phyloP scores from a whole-genome alignment of 2,113 vertebrate species.

The Madoqua kirkii region DNA sequence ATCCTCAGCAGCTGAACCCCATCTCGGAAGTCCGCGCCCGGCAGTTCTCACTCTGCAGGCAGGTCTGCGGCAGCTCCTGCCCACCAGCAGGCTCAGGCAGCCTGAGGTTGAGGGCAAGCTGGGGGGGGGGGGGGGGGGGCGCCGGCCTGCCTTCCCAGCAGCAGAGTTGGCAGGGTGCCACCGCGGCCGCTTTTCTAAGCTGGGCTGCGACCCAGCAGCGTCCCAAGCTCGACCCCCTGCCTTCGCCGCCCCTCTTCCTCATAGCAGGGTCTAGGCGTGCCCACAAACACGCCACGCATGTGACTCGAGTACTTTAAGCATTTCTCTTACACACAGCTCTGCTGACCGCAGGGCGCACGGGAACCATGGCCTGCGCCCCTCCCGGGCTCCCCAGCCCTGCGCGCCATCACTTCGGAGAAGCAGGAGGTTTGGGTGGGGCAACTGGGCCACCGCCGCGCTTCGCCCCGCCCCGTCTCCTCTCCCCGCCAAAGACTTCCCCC shows the following conservation, averaged over 20 bases:
- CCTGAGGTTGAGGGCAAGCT: not conserved
- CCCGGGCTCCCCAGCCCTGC: not conserved
- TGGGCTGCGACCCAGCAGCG: not conserved
- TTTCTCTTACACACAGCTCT: accelerated
- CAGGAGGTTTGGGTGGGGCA: no score
- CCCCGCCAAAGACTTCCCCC: no score
- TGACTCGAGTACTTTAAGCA: accelerated
- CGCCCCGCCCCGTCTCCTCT: no score
- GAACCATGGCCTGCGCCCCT: not conserved
- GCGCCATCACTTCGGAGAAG: not conserved
- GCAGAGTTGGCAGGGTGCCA: not conserved
- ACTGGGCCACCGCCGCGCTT: not conserved
- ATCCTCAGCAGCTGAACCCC: not conserved
- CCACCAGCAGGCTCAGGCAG: not conserved
- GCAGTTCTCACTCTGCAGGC: accelerated
- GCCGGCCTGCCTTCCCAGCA: not conserved
- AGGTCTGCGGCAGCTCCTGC: not conserved
- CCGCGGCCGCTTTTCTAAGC: not conserved
- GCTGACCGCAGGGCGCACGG: not conserved
- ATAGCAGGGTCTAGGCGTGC: not conserved
- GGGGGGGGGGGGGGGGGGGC: not conserved
- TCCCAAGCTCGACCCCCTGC: not conserved
- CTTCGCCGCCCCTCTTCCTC: not conserved
- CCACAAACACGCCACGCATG: no score
- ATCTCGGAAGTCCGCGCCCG: not conserved